phyloP scores from a whole-genome alignment of 2,797 vertebrate species.

The Acipenser ruthenus region DNA sequence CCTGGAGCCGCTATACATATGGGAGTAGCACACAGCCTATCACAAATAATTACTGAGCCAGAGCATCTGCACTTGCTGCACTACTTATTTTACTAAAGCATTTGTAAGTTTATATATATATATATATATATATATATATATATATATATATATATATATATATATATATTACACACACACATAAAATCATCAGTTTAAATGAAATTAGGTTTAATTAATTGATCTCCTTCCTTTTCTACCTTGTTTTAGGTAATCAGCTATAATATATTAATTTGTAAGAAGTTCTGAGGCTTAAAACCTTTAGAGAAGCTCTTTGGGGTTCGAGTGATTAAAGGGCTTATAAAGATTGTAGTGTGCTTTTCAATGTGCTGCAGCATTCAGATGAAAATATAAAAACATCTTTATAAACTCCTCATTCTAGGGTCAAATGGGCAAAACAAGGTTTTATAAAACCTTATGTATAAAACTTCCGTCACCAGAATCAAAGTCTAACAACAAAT shows the following conservation, averaged over 20 bases:
- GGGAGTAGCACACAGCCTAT: constrained; percentile 63
- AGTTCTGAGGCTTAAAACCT: not conserved
- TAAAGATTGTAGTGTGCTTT: not conserved
- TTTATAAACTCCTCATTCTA: too few species aligned
- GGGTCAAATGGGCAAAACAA: too few species aligned
- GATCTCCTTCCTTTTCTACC: not conserved
- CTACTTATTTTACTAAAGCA: constrained; percentile 40
- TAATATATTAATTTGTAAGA: not conserved
- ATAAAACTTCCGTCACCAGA: too few species aligned
- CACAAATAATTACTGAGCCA: constrained; percentile 66
- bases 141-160: too few species aligned
- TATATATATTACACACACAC: too few species aligned
- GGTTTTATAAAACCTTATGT: too few species aligned
- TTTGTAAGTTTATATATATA: not conserved
- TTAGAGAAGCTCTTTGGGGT: not conserved
- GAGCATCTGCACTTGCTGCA: constrained; percentile 52
- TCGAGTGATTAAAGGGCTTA: constrained; percentile 1
- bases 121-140: not conserved
- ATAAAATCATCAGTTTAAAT: not conserved
- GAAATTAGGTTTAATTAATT: not conserved
- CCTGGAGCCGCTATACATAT: constrained; percentile 58
- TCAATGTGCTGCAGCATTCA: not conserved
- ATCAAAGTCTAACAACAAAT: too few species aligned
- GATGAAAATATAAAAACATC: not conserved
- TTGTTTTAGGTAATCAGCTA: constrained; percentile 2